phyloP scores from a whole-genome alignment of 2,113 vertebrate species.

The Nansenia antarctica region DNA sequence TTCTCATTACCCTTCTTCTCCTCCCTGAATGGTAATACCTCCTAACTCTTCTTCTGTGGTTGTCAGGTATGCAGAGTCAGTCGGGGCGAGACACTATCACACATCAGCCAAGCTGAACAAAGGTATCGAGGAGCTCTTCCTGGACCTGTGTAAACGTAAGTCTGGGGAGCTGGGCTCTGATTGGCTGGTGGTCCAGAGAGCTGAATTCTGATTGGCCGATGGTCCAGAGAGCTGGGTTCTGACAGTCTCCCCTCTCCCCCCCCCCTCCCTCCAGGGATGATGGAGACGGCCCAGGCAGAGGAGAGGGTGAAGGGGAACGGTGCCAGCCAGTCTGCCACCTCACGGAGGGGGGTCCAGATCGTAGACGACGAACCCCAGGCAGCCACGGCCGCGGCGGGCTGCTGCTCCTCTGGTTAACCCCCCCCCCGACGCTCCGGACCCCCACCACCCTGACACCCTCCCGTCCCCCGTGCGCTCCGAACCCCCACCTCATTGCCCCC shows the following conservation, averaged over 20 bases:
- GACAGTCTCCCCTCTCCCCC: neutral
- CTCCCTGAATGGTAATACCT: neutral
- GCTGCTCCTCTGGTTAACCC: conserved; percentile 91
- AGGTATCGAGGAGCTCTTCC: conserved; percentile 98
- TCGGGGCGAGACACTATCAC: conserved; percentile 98
- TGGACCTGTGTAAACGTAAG: conserved; percentile 98
- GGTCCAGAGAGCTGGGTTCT: neutral
- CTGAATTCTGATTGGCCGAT: neutral
- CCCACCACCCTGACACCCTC: neutral
- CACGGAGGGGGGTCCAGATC: conserved; percentile 93
- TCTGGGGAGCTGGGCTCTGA: conserved; percentile 7
- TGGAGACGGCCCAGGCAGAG: conserved; percentile 93
- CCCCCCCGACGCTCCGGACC: conserved; percentile 24
- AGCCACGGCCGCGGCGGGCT: conserved; percentile 83
- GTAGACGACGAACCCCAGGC: conserved; percentile 92
- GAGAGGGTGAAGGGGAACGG: conserved; percentile 92
- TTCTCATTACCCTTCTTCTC: too few species aligned
- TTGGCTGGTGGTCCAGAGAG: neutral
- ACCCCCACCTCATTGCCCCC: neutral
- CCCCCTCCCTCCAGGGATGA: conserved; percentile 83
- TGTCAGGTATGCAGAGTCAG: conserved; percentile 93
- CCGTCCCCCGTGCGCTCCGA: neutral
- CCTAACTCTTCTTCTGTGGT: neutral
- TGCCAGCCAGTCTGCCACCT: conserved; percentile 79
- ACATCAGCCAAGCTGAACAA: conserved; percentile 98